Evolutionary conservation across 2,797 vertebrate genomes (phyloP), one percentile per base, ranked within the genome.

Genomic region (Pangasius macronema): DNA sequence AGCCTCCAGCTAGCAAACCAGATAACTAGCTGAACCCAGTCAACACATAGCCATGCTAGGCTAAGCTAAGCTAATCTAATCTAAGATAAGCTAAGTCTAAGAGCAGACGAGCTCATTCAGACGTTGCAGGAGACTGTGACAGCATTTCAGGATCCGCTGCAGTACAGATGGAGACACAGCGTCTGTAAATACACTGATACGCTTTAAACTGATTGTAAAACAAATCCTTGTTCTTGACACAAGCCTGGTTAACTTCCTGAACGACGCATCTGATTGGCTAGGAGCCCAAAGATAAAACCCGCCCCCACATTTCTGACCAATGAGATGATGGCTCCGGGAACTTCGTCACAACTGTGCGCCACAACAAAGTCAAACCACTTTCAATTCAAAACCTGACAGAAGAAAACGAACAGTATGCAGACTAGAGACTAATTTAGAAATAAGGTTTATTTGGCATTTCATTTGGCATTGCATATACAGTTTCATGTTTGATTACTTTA

Each of bases 261-360:
- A 53, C 46, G 14, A 83, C 30, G 5, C 82, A 5, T 51, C n/a
- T 83, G 63, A 83, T 83, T 83, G 82, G 63, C 27, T 16, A 51
- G 18, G 13, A 68, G 63, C 1, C 46, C 18, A 22, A 53, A 7
- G 13, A 33, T 30, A 68, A 33, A 68, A 51, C 63, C 82, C 63
- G 63, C 82, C 63, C 36, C 10, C 22, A 3, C n/a, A 33, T 2
- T 2, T 53, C 46, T 68, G 63, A 83, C 82, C 63, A 83, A 83
- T 83, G 11, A 83, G 30, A 0, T 51, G 20, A 63, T 11, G 24
- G n/a, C 1, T 13, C 46, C 10, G 5, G 3, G n/a, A 14, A 3
- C 27, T 51, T 39, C 80, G 27, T 49, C 80, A 49, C 22, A 42
- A 27, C 20, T 24, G 33, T 30, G 77, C 53, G 30, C 33, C 0